These are phyloP conservation scores for Pocillopora grandis DNA, from an alignment of 92 coral and sea anemone species.

Conservation along the genomic window DNA sequence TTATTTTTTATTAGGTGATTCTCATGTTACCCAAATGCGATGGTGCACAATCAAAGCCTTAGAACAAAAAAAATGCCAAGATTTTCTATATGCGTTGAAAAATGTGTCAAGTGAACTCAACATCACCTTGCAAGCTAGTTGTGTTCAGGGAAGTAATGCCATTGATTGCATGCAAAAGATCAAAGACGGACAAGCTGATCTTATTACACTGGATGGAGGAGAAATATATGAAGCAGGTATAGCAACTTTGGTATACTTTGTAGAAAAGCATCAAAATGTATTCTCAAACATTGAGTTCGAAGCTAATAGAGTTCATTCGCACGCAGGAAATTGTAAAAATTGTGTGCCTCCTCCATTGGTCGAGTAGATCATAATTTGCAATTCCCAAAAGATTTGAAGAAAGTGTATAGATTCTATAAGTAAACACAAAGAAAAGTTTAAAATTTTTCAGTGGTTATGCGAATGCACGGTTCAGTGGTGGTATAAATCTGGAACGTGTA, in stretches of 20 bases:
- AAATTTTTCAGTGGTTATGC: no score
- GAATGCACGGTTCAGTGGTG: no score
- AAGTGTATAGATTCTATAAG: no score
- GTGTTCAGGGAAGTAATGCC: not conserved
- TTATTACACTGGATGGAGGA: not conserved
- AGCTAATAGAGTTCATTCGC: not conserved
- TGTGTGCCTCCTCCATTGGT: no score
- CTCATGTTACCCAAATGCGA: not conserved
- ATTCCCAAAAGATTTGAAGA: no score
- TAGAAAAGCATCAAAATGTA: no score
- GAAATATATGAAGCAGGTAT: not conserved
- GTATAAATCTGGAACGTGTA: no score
- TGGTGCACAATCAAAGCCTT: not conserved
- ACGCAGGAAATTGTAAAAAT: not conserved
- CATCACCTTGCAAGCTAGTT: not conserved
- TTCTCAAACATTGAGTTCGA: not conserved
- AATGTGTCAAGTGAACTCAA: accelerated
- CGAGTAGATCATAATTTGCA: no score
- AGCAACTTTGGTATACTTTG: not conserved
- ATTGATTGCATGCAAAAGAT: not conserved
- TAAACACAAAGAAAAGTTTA: no score
- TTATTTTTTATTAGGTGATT: not conserved
- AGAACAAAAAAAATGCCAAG: not conserved
- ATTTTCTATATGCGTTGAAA: not conserved
- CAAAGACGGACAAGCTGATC: not conserved